Conservation (phyloP, 2,797 vertebrate species). For the Amblyraja radiata region DNA sequence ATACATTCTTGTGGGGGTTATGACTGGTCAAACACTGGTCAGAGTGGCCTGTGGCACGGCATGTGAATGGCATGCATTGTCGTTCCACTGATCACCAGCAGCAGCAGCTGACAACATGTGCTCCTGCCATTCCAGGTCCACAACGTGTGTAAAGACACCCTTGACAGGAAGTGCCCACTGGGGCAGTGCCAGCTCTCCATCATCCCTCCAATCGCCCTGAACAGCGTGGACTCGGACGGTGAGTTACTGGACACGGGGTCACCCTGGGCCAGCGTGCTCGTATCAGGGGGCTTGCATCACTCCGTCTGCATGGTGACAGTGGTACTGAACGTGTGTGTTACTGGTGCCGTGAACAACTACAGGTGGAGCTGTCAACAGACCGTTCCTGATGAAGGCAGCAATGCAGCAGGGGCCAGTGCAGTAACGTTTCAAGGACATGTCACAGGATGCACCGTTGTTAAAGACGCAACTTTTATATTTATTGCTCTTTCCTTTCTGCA, state of each 20-base stretch:
- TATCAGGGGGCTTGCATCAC: constrained; percentile 20
- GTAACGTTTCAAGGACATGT: no score
- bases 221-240: constrained; percentile 90
- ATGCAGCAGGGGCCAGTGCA: no score
- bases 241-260: constrained; percentile 45
- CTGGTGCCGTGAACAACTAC: no score
- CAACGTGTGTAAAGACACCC: constrained; percentile 76
- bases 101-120: neutral
- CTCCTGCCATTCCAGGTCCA: constrained; percentile 66
- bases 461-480: no score
- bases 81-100: neutral
- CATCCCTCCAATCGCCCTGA: constrained; percentile 84
- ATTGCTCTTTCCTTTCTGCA: no score
- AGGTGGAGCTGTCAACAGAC: no score
- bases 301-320: neutral
- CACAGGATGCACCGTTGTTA: no score
- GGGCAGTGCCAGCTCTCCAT: constrained; percentile 84
- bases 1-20: neutral
- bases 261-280: neutral
- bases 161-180: constrained; percentile 83
- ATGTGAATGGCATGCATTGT: neutral
- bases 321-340: no score
- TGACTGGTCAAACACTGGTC: neutral
- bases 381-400: no score
- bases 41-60: neutral